Evolutionary conservation across 2,113 vertebrate genomes (phyloP), one percentile per base, ranked within the genome.

Genomic region (Eurystomus gularis): DNA sequence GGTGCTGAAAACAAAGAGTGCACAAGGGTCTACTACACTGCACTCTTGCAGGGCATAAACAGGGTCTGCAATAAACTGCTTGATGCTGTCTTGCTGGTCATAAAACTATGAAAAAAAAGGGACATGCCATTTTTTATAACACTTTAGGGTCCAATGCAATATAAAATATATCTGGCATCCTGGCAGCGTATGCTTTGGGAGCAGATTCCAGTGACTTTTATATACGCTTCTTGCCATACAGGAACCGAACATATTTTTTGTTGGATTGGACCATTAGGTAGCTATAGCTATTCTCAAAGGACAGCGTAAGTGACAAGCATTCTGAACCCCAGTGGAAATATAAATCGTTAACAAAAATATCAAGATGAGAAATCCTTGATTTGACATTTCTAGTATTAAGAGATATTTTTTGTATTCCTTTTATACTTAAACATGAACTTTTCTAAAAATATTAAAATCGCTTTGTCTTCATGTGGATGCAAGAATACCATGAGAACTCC

Each of bases 71-170:
- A 94, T 98, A 97, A 98, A 96, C 77, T 35, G 61, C 88, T 91
- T 82, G 87, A 82, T 91, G 76, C 39, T 89, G 57, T 54, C 83
- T 86, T 90, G 66, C 91, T 86, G 87, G 94, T 96, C 93, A 96
- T 95, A 86, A 97, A 97, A 61, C 90, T 68, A 94, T 71, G 88
- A 26, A 14, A 37, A 79, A 94, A 95, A 78, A 82, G 10, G 28
- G 71, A 97, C 73, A 95, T 96, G 82, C 82, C 95, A 94, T 96
- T 97, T 98, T 97, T 98, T 96, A 98, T 96, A 95, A 97, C 88
- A 94, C 98, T 98, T 97, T 28, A 88, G 98, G 97, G 98, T 84
- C 93, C 96, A 97, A 94, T 98, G 94, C 80, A 82, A 73, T 90
- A 88, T 81, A 93, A 94, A 87, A 96, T 85, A 88, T 57, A 62